These are phyloP conservation scores for Scaptomyza hsui DNA, from an alignment of 1,140 invertebrate genomes.

Conservation along the genomic window DNA sequence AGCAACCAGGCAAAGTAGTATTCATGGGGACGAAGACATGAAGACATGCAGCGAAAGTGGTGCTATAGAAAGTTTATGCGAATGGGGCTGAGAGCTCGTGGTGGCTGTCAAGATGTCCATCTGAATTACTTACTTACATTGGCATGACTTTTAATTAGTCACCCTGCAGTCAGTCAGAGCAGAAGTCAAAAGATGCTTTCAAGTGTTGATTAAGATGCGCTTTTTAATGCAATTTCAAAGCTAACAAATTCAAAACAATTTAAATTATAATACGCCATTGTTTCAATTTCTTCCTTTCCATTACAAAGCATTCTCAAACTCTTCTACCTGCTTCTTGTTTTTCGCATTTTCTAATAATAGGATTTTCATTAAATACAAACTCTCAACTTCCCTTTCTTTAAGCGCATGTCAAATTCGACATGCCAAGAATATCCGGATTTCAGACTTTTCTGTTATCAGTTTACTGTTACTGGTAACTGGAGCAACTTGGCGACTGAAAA, in stretches of 20 bases:
- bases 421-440: slow-evolving; percentile 27
- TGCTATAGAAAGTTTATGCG: slow-evolving; percentile 75
- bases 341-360: background rate
- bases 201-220: slow-evolving; percentile 1
- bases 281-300: no score
- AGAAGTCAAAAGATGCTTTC: slow-evolving; percentile 1
- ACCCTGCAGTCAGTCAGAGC: slow-evolving; percentile 48
- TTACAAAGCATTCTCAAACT: background rate
- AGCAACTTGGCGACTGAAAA: slow-evolving; percentile 53
- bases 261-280: background rate
- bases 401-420: slow-evolving; percentile 25
- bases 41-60: slow-evolving; percentile 74
- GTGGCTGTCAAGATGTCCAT: slow-evolving; percentile 9
- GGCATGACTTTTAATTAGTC: slow-evolving; percentile 71
- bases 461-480: slow-evolving; percentile 46
- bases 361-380: slow-evolving; percentile 1
- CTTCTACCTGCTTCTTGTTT: background rate
- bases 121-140: slow-evolving; percentile 4
- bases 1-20: background rate
- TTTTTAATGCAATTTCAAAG: background rate
- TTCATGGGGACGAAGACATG: slow-evolving; percentile 48
- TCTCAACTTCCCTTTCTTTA: slow-evolving; percentile 4
- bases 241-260: background rate
- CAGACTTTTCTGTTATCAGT: slow-evolving; percentile 28
- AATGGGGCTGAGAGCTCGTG: slow-evolving; percentile 5